Evolutionary conservation across 2,797 vertebrate genomes (phyloP).

Genomic region (Lates japonicus): DNA sequence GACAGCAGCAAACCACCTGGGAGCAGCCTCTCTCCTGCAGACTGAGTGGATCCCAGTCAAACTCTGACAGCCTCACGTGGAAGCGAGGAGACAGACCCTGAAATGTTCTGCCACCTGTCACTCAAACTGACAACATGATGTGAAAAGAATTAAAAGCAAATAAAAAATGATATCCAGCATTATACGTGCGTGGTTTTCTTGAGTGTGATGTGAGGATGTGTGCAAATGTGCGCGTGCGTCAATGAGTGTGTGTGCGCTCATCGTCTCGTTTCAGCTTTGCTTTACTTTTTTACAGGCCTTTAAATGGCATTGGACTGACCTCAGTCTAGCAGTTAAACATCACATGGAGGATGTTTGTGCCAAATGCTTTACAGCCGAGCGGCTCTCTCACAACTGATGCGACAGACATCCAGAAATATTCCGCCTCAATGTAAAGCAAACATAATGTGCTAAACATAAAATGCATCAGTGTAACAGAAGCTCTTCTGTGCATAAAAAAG

Average conservation of each 20-base stretch:
- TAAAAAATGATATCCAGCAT: constrained; percentile 65
- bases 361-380: constrained; percentile 27
- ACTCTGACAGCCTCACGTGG: constrained; percentile 86
- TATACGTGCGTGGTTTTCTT: constrained; percentile 36
- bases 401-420: constrained; percentile 10
- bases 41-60: constrained; percentile 85
- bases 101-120: constrained; percentile 89
- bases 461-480: constrained; percentile 17
- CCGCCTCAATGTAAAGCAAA: constrained; percentile 17
- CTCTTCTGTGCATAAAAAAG: constrained; percentile 6
- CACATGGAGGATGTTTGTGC: constrained; percentile 16
- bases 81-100: constrained; percentile 84
- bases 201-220: constrained; percentile 42
- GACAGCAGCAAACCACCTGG: constrained; percentile 86
- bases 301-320: constrained; percentile 40
- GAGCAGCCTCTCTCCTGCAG: constrained; percentile 83
- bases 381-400: neutral
- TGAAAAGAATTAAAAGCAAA: constrained; percentile 85
- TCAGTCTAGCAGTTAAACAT: constrained; percentile 33
- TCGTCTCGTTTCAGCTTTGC: neutral
- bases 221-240: neutral
- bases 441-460: constrained; percentile 33
- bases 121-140: constrained; percentile 85
- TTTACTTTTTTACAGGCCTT: constrained; percentile 29
- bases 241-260: neutral